Conservation (phyloP, 2,888 invertebrate genomes). For the Stenurella melanura region DNA sequence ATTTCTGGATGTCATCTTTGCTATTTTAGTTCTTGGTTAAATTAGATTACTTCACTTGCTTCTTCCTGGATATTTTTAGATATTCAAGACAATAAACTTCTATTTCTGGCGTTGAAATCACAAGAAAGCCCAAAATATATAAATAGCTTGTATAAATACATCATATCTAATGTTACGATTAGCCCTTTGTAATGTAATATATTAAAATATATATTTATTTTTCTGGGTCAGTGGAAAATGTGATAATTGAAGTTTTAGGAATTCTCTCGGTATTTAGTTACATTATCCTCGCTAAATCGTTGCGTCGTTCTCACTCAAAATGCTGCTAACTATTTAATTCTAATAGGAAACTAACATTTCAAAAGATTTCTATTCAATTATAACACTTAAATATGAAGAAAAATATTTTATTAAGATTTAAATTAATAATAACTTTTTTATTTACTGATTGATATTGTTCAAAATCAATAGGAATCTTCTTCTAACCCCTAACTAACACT, state of each 20-base stretch:
- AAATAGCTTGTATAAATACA: not conserved
- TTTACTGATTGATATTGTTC: too few species aligned
- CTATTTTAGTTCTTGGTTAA: constrained; percentile 33
- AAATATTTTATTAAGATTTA: too few species aligned
- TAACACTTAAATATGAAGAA: too few species aligned
- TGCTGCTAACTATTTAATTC: too few species aligned
- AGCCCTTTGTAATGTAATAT: not conserved
- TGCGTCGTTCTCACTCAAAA: too few species aligned
- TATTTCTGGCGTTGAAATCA: constrained; percentile 26
- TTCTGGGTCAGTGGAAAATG: not conserved
- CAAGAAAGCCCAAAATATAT: constrained; percentile 19
- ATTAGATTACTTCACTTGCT: constrained; percentile 20
- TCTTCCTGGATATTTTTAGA: constrained; percentile 31
- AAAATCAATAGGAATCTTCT: too few species aligned
- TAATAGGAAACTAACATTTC: too few species aligned
- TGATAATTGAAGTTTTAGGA: not conserved
- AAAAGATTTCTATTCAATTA: too few species aligned
- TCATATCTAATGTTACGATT: not conserved
- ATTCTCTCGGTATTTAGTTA: not conserved
- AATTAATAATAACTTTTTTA: too few species aligned
- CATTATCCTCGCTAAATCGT: too few species aligned
- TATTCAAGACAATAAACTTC: constrained; percentile 14
- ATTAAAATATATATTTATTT: not conserved
- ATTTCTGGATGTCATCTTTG: constrained; percentile 33
- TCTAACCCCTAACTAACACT: too few species aligned